phyloP scores from a whole-genome alignment of 2,797 vertebrate species.

The Takifugu ocellatus region DNA sequence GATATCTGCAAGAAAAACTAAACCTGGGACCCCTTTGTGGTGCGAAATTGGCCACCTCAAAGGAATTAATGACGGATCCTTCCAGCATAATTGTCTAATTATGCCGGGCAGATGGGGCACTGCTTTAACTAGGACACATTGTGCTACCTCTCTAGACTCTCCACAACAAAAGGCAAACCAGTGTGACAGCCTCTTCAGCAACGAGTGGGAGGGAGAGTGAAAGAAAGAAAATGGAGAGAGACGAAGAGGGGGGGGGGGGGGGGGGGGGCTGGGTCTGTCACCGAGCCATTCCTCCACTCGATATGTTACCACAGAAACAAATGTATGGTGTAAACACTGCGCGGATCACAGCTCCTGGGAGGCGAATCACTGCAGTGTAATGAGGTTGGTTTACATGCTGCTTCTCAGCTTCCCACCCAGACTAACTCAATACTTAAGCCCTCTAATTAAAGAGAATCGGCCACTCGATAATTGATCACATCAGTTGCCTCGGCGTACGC shows the following conservation, averaged over 20 bases:
- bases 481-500: conserved; percentile 57
- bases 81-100: conserved; percentile 81
- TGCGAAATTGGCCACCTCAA: conserved; percentile 75
- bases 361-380: conserved; percentile 74
- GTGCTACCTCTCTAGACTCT: conserved; percentile 77
- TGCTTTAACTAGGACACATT: conserved; percentile 81
- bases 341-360: conserved; percentile 72
- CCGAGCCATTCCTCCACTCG: conserved; percentile 74
- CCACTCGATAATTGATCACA: conserved; percentile 76
- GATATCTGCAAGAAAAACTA: conserved; percentile 64
- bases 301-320: conserved; percentile 80
- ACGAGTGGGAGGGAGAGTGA: conserved; percentile 73
- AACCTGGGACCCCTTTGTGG: conserved; percentile 72
- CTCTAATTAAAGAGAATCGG: conserved; percentile 76
- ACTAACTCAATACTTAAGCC: conserved; percentile 72
- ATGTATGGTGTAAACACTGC: conserved; percentile 74
- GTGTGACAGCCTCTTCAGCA: conserved; percentile 76
- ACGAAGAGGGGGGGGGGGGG: conserved; percentile 21
- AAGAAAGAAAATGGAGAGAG: conserved; percentile 67
- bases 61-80: conserved; percentile 78
- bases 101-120: conserved; percentile 78
- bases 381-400: conserved; percentile 75
- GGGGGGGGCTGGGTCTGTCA: conserved; percentile 58
- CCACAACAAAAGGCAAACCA: conserved; percentile 78
- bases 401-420: conserved; percentile 67